These are phyloP conservation scores for Ptychodera flava DNA, from an alignment of 35 echinoderm and acorn worm species.

Conservation along the genomic window DNA sequence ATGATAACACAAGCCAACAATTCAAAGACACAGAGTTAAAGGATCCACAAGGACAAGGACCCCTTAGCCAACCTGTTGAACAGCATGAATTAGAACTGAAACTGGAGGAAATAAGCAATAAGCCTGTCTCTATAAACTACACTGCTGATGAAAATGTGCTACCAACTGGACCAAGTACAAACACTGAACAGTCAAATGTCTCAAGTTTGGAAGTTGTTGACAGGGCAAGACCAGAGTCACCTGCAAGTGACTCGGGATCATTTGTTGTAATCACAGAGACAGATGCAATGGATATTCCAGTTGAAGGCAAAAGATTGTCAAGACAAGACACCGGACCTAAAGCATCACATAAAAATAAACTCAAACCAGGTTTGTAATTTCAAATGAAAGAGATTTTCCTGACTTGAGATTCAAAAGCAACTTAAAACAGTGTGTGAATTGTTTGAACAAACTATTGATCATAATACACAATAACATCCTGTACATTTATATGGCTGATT, in stretches of 20 bases:
- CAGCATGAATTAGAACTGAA: neutral
- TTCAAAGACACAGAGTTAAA: neutral
- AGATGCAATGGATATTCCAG: slow-evolving; percentile 49
- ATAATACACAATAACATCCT: no score
- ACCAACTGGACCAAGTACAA: neutral
- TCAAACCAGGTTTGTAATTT: slow-evolving; percentile 89
- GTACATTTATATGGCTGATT: no score
- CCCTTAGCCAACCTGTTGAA: neutral
- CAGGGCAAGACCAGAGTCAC: neutral
- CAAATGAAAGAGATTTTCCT: no score
- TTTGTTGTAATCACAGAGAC: slow-evolving; percentile 79
- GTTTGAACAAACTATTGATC: no score
- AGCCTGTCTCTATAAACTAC: no score
- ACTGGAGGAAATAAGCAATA: neutral
- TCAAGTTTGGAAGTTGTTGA: neutral
- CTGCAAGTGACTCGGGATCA: neutral
- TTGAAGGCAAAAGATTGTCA: slow-evolving; percentile 34
- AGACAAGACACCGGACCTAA: slow-evolving; percentile 34
- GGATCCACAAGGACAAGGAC: neutral
- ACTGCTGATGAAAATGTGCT: neutral
- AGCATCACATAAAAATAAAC: slow-evolving; percentile 87
- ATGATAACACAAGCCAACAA: no score
- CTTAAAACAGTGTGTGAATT: no score
- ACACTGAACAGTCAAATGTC: neutral
- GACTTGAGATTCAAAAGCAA: no score